phyloP scores from a whole-genome alignment of 2,797 vertebrate species.

The Melanotaenia trifasciata region DNA sequence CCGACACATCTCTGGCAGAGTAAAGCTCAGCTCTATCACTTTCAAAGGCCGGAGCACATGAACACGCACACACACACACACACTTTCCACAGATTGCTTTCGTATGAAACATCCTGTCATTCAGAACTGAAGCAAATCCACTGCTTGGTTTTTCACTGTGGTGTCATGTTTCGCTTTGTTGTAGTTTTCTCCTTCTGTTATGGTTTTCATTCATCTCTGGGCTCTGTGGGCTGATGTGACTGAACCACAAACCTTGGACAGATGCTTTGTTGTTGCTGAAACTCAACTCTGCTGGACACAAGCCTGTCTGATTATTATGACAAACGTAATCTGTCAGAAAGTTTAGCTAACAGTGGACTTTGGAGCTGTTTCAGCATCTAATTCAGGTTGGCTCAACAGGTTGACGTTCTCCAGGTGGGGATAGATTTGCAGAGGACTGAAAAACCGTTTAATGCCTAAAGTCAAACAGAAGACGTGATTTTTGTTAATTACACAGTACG shows the following conservation, averaged over 20 bases:
- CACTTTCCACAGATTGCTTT: slow-evolving; percentile 2
- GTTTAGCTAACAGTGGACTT: slow-evolving; percentile 52
- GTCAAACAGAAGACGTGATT: not conserved
- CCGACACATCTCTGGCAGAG: slow-evolving; percentile 45
- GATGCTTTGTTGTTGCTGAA: slow-evolving; percentile 62
- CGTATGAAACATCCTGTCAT: slow-evolving; percentile 6
- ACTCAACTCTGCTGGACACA: slow-evolving; percentile 56
- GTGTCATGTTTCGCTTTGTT: slow-evolving; percentile 21
- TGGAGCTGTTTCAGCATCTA: slow-evolving; percentile 51
- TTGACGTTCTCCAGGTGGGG: slow-evolving; percentile 12
- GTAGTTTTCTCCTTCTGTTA: slow-evolving; percentile 42
- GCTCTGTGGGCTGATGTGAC: slow-evolving; percentile 34
- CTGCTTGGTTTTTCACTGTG: slow-evolving; percentile 8
- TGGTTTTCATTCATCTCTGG: slow-evolving; percentile 49
- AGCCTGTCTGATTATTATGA: slow-evolving; percentile 70
- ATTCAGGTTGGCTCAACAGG: slow-evolving; percentile 35
- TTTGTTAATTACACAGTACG: not conserved
- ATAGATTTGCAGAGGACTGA: not conserved
- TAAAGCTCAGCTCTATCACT: slow-evolving; percentile 27
- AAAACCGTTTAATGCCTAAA: slow-evolving; percentile 9
- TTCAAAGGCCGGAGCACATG: slow-evolving; percentile 15
- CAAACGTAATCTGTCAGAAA: slow-evolving; percentile 72
- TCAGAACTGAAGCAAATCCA: slow-evolving; percentile 23
- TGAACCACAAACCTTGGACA: slow-evolving; percentile 53
- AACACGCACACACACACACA: not conserved